Evolutionary conservation across 2,797 vertebrate genomes (phyloP).

Genomic region (Phoebastria nigripes): DNA sequence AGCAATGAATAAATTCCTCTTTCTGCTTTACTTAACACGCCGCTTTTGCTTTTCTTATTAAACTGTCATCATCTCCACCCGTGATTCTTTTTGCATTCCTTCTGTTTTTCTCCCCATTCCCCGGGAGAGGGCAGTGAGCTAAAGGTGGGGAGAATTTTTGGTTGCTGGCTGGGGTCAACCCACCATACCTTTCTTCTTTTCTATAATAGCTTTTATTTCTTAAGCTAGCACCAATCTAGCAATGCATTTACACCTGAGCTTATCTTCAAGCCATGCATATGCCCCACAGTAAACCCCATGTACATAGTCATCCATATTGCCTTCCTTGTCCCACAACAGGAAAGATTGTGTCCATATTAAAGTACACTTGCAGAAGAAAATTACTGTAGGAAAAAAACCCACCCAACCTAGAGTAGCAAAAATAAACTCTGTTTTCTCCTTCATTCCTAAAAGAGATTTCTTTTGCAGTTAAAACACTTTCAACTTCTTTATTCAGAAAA

Average conservation of each 20-base stretch:
- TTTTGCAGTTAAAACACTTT: neutral
- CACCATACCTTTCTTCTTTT: neutral
- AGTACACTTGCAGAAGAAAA: neutral
- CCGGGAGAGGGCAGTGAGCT: neutral
- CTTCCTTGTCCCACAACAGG: neutral
- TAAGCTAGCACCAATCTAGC: neutral
- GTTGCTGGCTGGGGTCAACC: neutral
- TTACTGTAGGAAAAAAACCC: fast-evolving
- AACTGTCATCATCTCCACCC: neutral
- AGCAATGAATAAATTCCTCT: neutral
- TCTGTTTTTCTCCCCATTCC: neutral
- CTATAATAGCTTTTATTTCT: neutral
- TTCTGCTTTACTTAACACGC: neutral
- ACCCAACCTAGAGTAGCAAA: neutral
- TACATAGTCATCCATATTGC: neutral
- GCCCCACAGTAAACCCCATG: neutral
- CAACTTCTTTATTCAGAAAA: neutral
- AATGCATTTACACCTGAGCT: neutral
- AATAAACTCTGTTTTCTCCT: neutral
- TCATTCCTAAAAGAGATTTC: neutral
- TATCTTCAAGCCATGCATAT: neutral
- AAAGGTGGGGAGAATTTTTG: neutral
- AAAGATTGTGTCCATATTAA: neutral
- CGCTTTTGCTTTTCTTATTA: neutral
- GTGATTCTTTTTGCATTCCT: neutral